Evolutionary conservation across 2,113 vertebrate genomes (phyloP).

Genomic region (Pionites leucogaster): DNA sequence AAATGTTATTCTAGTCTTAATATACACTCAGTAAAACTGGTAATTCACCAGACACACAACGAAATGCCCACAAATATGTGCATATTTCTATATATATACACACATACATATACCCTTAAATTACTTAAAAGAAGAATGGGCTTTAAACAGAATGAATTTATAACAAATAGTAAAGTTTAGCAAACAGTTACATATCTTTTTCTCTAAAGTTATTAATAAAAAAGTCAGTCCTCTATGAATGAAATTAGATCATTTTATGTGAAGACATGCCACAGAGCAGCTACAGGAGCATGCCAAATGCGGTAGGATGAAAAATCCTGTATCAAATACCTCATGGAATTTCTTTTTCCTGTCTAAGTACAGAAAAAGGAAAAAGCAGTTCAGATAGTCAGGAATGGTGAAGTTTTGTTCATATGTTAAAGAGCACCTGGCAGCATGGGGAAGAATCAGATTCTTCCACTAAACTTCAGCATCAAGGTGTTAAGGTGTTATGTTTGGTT

Average conservation of each 20-base stretch:
- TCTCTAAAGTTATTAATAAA: background rate
- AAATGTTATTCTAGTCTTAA: background rate
- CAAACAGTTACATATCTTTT: background rate
- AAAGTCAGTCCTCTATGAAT: background rate
- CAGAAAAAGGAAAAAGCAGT: background rate
- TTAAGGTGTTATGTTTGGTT: background rate
- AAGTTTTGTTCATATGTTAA: background rate
- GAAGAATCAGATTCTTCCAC: background rate
- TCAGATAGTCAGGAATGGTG: background rate
- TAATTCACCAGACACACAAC: background rate
- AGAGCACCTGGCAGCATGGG: background rate
- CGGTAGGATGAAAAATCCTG: background rate
- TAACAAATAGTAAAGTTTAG: background rate
- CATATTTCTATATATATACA: no score
- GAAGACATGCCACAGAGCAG: background rate
- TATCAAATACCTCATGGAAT: background rate
- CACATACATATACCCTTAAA: background rate
- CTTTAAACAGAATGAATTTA: background rate
- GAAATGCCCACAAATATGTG: background rate
- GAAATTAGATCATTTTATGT: background rate
- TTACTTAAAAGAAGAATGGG: background rate
- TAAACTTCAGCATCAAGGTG: background rate
- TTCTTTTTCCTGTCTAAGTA: background rate
- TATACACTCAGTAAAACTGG: background rate
- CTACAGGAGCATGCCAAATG: background rate